These are phyloP conservation scores for Drosophila jambulina DNA, from an alignment of 1,140 invertebrate genomes.

Conservation along the genomic window DNA sequence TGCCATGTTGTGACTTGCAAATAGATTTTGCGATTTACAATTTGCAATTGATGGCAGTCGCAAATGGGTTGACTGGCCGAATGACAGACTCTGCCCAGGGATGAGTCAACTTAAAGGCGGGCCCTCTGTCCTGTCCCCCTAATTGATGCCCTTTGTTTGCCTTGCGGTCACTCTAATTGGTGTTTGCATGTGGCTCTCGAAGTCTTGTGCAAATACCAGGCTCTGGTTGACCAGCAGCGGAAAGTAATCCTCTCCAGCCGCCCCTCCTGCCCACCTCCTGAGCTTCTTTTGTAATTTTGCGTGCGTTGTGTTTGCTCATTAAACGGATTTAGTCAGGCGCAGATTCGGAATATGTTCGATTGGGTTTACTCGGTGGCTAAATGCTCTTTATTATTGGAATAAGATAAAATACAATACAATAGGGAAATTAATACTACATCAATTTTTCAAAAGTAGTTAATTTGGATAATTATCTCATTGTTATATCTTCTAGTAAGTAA, in stretches of 20 bases:
- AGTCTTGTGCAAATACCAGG: conserved; percentile 71
- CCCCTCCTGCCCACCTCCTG: not conserved
- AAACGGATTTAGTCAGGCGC: conserved; percentile 65
- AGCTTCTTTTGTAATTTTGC: conserved; percentile 74
- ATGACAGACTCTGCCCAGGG: not conserved
- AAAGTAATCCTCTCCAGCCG: conserved; percentile 16
- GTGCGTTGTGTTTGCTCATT: conserved; percentile 82
- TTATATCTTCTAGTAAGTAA: too few relatives aligned
- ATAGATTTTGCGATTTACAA: conserved; percentile 51
- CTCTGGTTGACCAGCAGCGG: conserved; percentile 58
- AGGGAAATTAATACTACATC: not conserved
- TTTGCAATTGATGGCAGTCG: conserved; percentile 33
- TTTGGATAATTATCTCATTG: not conserved
- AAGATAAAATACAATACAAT: not conserved
- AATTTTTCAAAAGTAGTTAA: not conserved
- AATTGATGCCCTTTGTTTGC: conserved; percentile 80
- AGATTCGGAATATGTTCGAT: conserved; percentile 6
- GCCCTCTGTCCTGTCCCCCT: conserved; percentile 45
- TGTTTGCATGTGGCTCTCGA: conserved; percentile 79
- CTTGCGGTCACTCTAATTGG: conserved; percentile 82
- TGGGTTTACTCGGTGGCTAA: not conserved
- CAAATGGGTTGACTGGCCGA: conserved; percentile 23
- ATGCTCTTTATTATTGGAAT: conserved; percentile 11
- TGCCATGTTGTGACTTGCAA: conserved; percentile 52
- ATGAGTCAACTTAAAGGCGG: conserved; percentile 20